These are phyloP conservation scores for Fabriciana adippe DNA, from an alignment of 2,888 invertebrate genomes.

Conservation along the genomic window DNA sequence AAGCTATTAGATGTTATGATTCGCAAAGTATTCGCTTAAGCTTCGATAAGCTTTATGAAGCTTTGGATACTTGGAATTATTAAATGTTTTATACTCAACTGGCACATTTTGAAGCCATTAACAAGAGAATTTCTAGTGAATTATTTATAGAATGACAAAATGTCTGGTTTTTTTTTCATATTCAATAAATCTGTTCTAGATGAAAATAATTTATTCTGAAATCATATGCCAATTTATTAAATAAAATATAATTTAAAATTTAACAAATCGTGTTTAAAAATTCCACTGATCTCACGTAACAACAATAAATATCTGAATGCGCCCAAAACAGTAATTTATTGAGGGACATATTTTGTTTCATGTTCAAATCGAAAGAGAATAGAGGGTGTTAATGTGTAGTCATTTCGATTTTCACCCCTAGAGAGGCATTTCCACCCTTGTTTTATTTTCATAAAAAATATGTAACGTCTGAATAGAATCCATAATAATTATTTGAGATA, in stretches of 20 bases:
- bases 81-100: too few species aligned
- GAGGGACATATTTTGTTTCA: conserved; percentile 39
- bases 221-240: neutral
- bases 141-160: too few species aligned
- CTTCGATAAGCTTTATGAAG: too few species aligned
- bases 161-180: too few species aligned
- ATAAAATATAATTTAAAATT: neutral
- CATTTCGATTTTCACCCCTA: conserved; percentile 37
- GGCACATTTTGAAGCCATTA: too few species aligned
- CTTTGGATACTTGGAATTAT: too few species aligned
- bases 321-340: conserved; percentile 38
- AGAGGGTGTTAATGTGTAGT: conserved; percentile 36
- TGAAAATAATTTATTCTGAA: too few species aligned
- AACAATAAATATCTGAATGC: conserved; percentile 29
- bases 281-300: conserved; percentile 21
- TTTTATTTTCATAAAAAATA: conserved; percentile 22
- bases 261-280: neutral
- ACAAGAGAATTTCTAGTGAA: too few species aligned
- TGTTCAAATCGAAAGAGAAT: conserved; percentile 33
- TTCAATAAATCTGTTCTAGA: too few species aligned
- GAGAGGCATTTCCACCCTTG: conserved; percentile 34
- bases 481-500: neutral
- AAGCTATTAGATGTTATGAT: neutral
- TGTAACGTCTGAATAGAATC: neutral
- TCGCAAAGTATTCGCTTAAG: too few species aligned